Percentiles rank a stretch among this genome's conserved stretches.
Evolutionary conservation across 2,797 vertebrate species (phyloP).

Genomic region (Arctocebus calabarensis): DNA sequence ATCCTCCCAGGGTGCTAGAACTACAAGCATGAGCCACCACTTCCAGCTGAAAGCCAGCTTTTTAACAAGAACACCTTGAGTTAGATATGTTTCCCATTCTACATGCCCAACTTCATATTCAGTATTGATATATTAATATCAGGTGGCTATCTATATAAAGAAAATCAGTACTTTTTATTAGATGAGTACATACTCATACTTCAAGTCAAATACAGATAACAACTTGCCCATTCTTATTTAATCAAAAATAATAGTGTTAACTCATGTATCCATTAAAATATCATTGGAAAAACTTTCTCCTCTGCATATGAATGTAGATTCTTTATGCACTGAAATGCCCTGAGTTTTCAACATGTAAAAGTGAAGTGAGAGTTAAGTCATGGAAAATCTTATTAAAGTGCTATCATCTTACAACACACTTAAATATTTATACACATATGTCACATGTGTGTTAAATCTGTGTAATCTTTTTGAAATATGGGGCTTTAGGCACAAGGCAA

Average conservation of each 20-base stretch:
- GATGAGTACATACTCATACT: neutral
- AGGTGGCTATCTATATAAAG: neutral
- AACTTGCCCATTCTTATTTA: neutral
- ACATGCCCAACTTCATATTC: neutral
- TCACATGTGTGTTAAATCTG: neutral
- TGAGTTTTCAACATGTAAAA: neutral
- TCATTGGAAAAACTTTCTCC: slow-evolving; percentile 21
- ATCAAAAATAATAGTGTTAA: slow-evolving; percentile 37
- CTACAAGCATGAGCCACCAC: neutral
- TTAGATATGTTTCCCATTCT: neutral
- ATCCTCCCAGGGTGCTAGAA: neutral
- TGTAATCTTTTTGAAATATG: neutral
- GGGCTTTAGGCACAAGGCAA: neutral
- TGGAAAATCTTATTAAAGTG: neutral
- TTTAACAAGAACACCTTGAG: neutral
- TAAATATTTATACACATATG: neutral
- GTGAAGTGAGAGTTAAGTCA: neutral
- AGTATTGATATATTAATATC: neutral
- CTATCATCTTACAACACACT: neutral
- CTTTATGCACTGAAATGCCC: neutral
- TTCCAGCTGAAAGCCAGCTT: neutral
- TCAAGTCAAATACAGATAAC: neutral
- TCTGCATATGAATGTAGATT: neutral
- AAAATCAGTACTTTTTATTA: slow-evolving; percentile 10
- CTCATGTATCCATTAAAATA: slow-evolving; percentile 9